A percentile compares a stretch with the other conserved stretches of the same genome.
Evolutionary conservation across 2,888 invertebrate genomes (phyloP).

Genomic region (Oscheius sp.): DNA sequence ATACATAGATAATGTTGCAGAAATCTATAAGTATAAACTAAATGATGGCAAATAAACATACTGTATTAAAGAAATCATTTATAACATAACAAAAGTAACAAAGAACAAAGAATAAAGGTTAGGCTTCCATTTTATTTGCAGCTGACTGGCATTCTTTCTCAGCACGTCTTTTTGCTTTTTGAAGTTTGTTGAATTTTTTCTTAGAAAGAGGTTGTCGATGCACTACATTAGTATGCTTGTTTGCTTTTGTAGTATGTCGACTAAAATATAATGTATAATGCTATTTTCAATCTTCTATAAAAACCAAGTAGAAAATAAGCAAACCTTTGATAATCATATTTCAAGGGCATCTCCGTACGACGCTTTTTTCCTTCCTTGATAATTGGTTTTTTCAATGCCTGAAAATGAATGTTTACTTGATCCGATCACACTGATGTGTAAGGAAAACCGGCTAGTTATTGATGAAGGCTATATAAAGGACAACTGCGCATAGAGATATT

Average conservation of each 20-base stretch:
- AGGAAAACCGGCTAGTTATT: too few relatives aligned
- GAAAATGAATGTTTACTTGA: neutral
- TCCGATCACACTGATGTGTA: too few relatives aligned
- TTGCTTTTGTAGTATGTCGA: slow-evolving; percentile 4
- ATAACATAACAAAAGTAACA: neutral
- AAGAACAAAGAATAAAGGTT: neutral
- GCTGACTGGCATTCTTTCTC: neutral
- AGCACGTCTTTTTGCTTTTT: neutral
- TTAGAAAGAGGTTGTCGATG: slow-evolving; percentile 15
- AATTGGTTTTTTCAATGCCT: neutral
- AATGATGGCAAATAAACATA: too few relatives aligned
- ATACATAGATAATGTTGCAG: too few relatives aligned
- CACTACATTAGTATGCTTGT: slow-evolving; percentile 9
- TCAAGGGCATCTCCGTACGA: slow-evolving; percentile 6
- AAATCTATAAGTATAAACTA: too few relatives aligned
- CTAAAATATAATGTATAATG: neutral
- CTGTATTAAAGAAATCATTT: too few relatives aligned
- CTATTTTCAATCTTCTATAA: neutral
- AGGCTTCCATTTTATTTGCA: slow-evolving; percentile 17
- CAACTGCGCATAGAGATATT: too few relatives aligned
- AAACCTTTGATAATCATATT: neutral
- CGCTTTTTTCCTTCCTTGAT: slow-evolving; percentile 2
- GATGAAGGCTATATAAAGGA: too few relatives aligned
- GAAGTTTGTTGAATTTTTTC: slow-evolving; percentile 25
- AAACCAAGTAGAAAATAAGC: neutral